Evolutionary conservation across 2,888 invertebrate genomes (phyloP).

Genomic region (Tetanocera ferruginea): DNA sequence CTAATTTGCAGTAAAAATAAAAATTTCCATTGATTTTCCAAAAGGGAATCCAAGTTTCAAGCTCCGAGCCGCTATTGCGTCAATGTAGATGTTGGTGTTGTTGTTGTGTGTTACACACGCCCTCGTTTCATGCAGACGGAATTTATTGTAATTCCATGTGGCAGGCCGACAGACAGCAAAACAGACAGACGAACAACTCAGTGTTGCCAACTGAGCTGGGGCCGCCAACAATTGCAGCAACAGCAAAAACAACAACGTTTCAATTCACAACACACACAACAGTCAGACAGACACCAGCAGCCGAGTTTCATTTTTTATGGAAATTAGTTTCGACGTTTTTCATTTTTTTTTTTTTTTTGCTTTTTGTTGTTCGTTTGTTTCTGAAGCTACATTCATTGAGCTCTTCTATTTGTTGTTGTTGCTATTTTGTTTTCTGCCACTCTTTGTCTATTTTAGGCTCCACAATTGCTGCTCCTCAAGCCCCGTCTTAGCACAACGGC

Average conservation of each 20-base stretch:
- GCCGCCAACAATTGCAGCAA: neutral
- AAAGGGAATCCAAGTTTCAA: conserved; percentile 16
- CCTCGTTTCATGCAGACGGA: conserved; percentile 14
- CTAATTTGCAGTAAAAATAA: conserved; percentile 17
- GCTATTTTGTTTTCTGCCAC: neutral
- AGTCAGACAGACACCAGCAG: neutral
- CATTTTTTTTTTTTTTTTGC: conserved; percentile 17
- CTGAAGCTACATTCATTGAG: neutral
- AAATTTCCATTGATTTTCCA: conserved; percentile 28
- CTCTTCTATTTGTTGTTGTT: conserved; percentile 4
- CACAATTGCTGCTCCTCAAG: neutral
- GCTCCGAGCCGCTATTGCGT: neutral
- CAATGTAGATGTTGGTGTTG: no score
- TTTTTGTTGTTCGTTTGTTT: neutral
- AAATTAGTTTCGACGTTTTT: conserved; percentile 30
- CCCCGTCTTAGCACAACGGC: neutral
- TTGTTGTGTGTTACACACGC: neutral
- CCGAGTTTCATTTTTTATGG: conserved; percentile 24
- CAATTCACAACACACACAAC: neutral
- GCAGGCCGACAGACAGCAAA: neutral
- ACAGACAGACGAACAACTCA: neutral
- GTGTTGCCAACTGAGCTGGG: conserved; percentile 12
- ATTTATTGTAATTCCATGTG: conserved; percentile 23
- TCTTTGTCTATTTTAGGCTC: conserved; percentile 3
- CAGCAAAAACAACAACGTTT: conserved; percentile 1